phyloP scores from a whole-genome alignment of 2,797 vertebrate species.

The Todus mexicanus region DNA sequence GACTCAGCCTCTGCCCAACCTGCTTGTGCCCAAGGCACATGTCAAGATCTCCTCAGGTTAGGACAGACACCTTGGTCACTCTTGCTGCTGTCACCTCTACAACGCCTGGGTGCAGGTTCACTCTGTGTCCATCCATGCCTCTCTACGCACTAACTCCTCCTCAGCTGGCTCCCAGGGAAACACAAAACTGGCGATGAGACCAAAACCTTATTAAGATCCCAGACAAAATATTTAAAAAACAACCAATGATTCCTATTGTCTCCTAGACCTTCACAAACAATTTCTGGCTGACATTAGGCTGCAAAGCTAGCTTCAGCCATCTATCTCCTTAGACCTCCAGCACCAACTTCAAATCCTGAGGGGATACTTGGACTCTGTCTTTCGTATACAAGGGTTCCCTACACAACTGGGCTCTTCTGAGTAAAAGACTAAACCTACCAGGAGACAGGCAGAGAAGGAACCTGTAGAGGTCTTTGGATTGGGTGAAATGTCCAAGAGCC shows the following conservation, averaged over 20 bases:
- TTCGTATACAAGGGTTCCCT: not conserved
- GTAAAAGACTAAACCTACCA: not conserved
- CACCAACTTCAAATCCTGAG: not conserved
- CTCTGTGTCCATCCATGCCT: fast-evolving
- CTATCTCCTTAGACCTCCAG: not conserved
- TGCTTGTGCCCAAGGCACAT: not conserved
- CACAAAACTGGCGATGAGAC: not conserved
- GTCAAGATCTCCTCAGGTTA: not conserved
- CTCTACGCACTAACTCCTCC: not conserved
- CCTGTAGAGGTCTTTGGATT: not conserved
- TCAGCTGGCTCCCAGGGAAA: not conserved
- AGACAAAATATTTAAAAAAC: not conserved
- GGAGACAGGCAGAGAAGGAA: not conserved
- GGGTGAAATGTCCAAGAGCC: not conserved
- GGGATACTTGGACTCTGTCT: not conserved
- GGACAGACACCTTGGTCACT: not conserved
- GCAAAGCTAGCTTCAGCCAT: not conserved
- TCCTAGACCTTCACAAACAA: not conserved
- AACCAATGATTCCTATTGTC: not conserved
- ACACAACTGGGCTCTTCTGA: not conserved
- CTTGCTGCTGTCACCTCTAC: not conserved
- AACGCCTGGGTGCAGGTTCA: not conserved
- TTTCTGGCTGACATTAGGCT: not conserved
- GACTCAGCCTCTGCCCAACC: not conserved
- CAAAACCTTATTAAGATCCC: not conserved